Conservation (phyloP, 2,888 invertebrate genomes). For the Drosophila atroscutellata region DNA sequence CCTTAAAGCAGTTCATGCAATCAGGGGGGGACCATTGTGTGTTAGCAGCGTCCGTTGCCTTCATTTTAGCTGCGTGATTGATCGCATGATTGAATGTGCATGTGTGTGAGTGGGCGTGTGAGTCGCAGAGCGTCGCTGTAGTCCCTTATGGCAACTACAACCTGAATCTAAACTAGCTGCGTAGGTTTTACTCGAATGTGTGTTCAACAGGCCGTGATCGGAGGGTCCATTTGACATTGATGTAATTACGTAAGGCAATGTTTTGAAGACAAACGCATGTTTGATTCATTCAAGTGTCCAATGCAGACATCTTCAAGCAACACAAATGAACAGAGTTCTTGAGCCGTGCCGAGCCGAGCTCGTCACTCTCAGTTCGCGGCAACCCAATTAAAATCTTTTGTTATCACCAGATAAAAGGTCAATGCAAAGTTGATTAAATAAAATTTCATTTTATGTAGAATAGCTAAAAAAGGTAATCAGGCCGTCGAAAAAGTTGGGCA, state of each 20-base stretch:
- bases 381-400: conserved; percentile 78
- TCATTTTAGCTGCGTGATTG: conserved; percentile 69
- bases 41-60: conserved; percentile 26
- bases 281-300: conserved; percentile 16
- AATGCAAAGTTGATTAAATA: conserved; percentile 69
- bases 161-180: conserved; percentile 6
- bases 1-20: conserved; percentile 69
- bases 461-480: conserved; percentile 4
- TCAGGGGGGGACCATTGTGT: conserved; percentile 73
- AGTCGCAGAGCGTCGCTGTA: background rate
- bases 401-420: conserved; percentile 51
- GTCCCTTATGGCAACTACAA: conserved; percentile 1
- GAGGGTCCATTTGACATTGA: conserved; percentile 49
- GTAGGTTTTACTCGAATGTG: conserved; percentile 25
- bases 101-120: conserved; percentile 17
- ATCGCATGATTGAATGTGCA: conserved; percentile 68
- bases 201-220: conserved; percentile 52
- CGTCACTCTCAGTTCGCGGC: conserved; percentile 14
- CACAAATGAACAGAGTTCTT: background rate
- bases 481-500: background rate
- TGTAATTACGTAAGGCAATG: conserved; percentile 48
- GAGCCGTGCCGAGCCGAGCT: background rate
- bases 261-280: conserved; percentile 13
- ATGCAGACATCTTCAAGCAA: background rate
- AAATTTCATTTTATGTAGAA: conserved; percentile 31